These are phyloP conservation scores for Rostratula benghalensis DNA, from an alignment of 2,113 vertebrate species.

Conservation along the genomic window DNA sequence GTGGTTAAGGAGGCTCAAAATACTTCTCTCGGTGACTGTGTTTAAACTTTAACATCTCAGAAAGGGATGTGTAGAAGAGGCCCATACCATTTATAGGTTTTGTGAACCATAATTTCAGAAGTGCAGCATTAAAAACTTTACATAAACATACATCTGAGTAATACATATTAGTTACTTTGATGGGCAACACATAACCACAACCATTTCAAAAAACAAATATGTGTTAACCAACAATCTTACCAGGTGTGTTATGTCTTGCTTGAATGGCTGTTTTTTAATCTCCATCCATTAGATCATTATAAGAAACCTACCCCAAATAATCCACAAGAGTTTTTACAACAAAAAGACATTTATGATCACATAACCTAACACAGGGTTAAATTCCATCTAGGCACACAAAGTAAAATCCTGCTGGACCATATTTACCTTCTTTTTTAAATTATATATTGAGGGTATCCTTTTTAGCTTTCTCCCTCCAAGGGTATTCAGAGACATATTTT, in stretches of 20 bases:
- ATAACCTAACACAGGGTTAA: background rate
- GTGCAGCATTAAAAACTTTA: background rate
- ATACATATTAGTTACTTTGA: background rate
- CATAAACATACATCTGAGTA: background rate
- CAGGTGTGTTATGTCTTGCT: background rate
- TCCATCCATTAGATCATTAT: background rate
- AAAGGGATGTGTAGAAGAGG: fast-evolving
- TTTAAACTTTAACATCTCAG: background rate
- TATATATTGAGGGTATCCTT: background rate
- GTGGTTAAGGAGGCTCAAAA: background rate
- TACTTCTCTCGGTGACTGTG: background rate
- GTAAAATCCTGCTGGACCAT: background rate
- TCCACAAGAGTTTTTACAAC: background rate
- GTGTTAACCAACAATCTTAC: background rate
- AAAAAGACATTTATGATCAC: background rate
- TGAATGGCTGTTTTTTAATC: background rate
- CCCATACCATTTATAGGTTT: background rate
- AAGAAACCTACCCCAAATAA: background rate
- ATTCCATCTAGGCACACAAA: background rate
- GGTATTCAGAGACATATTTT: background rate
- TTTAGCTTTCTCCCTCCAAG: constrained; percentile 2
- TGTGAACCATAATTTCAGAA: background rate
- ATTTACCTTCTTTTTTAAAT: constrained; percentile 3
- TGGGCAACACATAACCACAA: background rate
- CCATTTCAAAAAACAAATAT: background rate